Evolutionary conservation across 2,888 invertebrate genomes (phyloP).

Genomic region (Parapristionchus giblindavisi): DNA sequence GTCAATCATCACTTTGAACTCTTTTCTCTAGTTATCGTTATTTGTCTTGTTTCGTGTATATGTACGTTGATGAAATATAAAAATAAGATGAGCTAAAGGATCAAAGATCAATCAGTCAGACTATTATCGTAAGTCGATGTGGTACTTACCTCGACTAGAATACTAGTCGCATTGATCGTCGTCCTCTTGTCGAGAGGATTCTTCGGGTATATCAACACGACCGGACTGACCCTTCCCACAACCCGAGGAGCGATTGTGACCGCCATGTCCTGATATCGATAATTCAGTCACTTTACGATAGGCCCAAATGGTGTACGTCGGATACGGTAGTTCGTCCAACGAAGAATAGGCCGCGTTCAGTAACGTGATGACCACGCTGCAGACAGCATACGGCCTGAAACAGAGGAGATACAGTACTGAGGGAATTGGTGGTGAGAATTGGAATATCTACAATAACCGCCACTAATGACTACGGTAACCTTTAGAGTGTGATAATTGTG

Average conservation of each 20-base stretch:
- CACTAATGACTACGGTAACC: no score
- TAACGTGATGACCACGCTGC: constrained; percentile 1
- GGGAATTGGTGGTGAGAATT: not conserved
- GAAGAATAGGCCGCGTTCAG: not conserved
- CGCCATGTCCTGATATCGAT: constrained; percentile 4
- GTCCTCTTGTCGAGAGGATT: not conserved
- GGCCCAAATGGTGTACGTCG: not conserved
- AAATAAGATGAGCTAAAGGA: not conserved
- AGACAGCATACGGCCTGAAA: not conserved
- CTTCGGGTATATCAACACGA: constrained; percentile 17
- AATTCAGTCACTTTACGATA: not conserved
- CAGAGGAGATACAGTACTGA: no score
- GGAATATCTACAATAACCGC: no score
- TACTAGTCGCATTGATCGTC: not conserved
- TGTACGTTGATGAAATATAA: no score
- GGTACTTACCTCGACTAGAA: not conserved
- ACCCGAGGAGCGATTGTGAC: constrained; percentile 8
- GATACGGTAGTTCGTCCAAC: constrained; percentile 19
- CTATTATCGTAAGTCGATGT: not conserved
- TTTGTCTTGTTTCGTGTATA: no score
- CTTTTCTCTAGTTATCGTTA: no score
- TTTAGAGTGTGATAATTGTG: no score
- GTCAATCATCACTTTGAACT: no score
- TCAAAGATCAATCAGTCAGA: not conserved
- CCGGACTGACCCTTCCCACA: not conserved